These are phyloP conservation scores for Thera britannica DNA, from an alignment of 2,888 invertebrate species.

Conservation along the genomic window DNA sequence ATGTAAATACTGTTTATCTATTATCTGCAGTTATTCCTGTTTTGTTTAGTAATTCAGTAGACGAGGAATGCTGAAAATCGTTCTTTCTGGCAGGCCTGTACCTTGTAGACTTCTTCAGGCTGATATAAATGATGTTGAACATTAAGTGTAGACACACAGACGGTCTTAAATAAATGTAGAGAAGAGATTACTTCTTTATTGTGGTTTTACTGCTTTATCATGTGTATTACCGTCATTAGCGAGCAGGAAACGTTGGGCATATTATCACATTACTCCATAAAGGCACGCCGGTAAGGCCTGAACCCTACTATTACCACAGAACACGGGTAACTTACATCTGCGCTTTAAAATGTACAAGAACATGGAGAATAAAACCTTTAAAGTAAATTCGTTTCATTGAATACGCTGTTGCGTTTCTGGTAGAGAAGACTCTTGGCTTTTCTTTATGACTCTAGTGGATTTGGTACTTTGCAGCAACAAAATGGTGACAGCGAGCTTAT, in stretches of 20 bases:
- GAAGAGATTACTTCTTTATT: conserved; percentile 16
- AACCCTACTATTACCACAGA: conserved; percentile 1
- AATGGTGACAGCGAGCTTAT: too few relatives aligned
- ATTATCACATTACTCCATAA: conserved; percentile 43
- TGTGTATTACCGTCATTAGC: conserved; percentile 34
- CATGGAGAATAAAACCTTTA: not conserved
- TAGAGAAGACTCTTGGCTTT: too few relatives aligned
- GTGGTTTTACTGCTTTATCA: conserved; percentile 26
- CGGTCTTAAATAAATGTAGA: conserved; percentile 9
- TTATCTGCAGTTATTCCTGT: too few relatives aligned
- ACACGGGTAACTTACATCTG: not conserved
- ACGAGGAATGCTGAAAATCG: too few relatives aligned
- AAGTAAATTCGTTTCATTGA: too few relatives aligned
- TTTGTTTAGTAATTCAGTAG: too few relatives aligned
- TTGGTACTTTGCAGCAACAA: too few relatives aligned
- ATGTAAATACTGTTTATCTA: too few relatives aligned
- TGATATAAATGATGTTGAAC: not conserved
- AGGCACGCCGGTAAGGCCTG: conserved; percentile 33
- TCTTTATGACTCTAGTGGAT: too few relatives aligned
- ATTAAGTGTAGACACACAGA: too few relatives aligned
- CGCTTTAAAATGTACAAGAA: not conserved
- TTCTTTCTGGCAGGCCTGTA: too few relatives aligned
- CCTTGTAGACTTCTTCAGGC: not conserved
- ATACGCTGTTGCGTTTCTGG: too few relatives aligned
- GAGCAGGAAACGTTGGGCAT: conserved; percentile 37